A percentile compares a stretch with the other conserved stretches of the same genome.
Evolutionary conservation across 1,140 invertebrate species (phyloP).

Genomic region (Sinella curviseta): DNA sequence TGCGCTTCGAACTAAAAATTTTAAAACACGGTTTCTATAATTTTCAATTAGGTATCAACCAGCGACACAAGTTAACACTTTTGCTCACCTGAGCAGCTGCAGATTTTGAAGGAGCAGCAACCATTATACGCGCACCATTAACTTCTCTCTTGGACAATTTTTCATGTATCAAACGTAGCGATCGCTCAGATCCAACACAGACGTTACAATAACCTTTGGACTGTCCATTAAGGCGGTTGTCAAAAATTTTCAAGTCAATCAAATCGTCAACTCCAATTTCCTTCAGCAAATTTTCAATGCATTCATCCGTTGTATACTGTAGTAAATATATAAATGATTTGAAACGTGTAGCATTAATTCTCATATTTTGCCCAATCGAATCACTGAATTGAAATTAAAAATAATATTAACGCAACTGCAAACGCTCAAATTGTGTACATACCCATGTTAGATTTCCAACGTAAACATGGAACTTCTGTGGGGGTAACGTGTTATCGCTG

Average conservation of each 20-base stretch:
- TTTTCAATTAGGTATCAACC: neutral
- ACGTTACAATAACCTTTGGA: constrained; percentile 97
- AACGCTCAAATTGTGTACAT: too few species aligned
- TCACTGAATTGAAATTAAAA: too few species aligned
- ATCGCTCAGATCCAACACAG: constrained; percentile 86
- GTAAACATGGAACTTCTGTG: constrained; percentile 87
- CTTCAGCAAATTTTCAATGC: constrained; percentile 83
- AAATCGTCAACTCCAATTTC: constrained; percentile 89
- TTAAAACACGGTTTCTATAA: too few species aligned
- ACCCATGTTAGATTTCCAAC: constrained; percentile 87
- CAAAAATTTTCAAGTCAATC: constrained; percentile 98
- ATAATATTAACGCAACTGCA: too few species aligned
- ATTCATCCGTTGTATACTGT: constrained; percentile 97
- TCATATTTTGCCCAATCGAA: too few species aligned
- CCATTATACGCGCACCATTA: constrained; percentile 90
- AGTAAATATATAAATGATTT: neutral
- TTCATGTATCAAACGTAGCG: constrained; percentile 86
- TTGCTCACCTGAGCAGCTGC: constrained; percentile 65
- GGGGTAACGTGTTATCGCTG: too few species aligned
- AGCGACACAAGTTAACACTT: neutral
- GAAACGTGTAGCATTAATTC: neutral
- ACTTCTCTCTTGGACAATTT: constrained; percentile 89
- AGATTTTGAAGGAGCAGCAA: constrained; percentile 92
- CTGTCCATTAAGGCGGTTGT: constrained; percentile 98
- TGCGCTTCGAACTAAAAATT: constrained; percentile 83